Conservation (phyloP, 2,888 invertebrate genomes). For the Erebia ligea region DNA sequence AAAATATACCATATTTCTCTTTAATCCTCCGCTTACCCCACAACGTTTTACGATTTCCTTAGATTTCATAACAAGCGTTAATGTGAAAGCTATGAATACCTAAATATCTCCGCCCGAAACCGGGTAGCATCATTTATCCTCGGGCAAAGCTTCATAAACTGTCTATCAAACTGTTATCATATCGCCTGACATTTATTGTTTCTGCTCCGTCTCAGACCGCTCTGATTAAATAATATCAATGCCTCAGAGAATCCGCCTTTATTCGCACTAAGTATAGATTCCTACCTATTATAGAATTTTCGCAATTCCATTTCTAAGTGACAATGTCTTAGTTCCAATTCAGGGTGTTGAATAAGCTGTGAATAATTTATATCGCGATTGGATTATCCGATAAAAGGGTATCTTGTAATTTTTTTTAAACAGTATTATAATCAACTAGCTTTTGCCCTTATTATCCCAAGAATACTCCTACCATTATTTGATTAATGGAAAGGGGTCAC, state of each 20-base stretch:
- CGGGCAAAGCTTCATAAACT: constrained; percentile 66
- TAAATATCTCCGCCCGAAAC: constrained; percentile 24
- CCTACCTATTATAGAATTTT: constrained; percentile 5
- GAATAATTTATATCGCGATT: constrained; percentile 1
- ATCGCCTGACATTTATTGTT: constrained; percentile 72
- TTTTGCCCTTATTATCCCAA: too few relatives aligned
- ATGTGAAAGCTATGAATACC: constrained; percentile 29
- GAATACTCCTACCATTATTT: too few relatives aligned
- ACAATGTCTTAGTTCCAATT: constrained; percentile 14
- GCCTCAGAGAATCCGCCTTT: constrained; percentile 17
- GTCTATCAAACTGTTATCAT: constrained; percentile 75
- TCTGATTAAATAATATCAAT: constrained; percentile 63
- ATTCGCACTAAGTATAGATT: background rate
- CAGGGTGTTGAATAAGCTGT: constrained; percentile 12
- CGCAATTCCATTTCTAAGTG: constrained; percentile 12
- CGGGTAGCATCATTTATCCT: constrained; percentile 18
- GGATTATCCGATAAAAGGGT: constrained; percentile 26
- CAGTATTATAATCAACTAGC: too few relatives aligned
- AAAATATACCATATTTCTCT: too few relatives aligned
- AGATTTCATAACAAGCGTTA: constrained; percentile 29
- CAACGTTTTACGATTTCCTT: constrained; percentile 5
- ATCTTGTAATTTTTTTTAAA: background rate
- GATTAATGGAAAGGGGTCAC: too few relatives aligned
- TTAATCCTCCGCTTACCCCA: too few relatives aligned
- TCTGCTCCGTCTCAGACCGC: constrained; percentile 53